Conservation (phyloP, 2,797 vertebrate species). For the Crax fasciolata region DNA sequence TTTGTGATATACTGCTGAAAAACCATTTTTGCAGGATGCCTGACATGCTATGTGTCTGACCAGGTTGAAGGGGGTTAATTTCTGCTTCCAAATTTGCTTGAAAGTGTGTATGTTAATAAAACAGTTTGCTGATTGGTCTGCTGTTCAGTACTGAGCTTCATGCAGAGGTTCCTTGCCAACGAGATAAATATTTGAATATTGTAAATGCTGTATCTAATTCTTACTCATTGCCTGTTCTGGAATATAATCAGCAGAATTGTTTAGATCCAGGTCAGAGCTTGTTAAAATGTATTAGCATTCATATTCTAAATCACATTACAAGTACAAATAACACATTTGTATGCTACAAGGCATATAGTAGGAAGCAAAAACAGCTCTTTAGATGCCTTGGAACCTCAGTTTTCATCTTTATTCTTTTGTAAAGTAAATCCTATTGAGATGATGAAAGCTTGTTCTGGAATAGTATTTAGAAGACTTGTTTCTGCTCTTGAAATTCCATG, state of each 20-base stretch:
- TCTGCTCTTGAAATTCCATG: background rate
- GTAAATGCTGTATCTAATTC: background rate
- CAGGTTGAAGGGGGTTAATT: background rate
- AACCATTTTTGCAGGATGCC: background rate
- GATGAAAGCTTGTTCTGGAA: background rate
- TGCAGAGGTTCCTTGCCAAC: background rate
- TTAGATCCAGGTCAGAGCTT: background rate
- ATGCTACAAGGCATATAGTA: background rate
- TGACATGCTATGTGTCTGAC: background rate
- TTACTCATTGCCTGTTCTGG: background rate
- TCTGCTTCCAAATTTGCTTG: background rate
- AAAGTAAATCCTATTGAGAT: background rate
- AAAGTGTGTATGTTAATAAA: background rate
- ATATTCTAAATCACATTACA: background rate
- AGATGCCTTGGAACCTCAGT: background rate
- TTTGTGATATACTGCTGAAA: background rate
- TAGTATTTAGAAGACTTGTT: background rate
- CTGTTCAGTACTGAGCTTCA: background rate
- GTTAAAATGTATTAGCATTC: background rate
- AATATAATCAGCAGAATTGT: background rate
- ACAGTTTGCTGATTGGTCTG: background rate
- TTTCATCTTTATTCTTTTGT: background rate
- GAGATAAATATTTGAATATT: background rate
- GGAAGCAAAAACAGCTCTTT: background rate
- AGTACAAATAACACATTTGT: background rate